Conservation (phyloP, 2,888 invertebrate species). For the Rosalia funebris region DNA sequence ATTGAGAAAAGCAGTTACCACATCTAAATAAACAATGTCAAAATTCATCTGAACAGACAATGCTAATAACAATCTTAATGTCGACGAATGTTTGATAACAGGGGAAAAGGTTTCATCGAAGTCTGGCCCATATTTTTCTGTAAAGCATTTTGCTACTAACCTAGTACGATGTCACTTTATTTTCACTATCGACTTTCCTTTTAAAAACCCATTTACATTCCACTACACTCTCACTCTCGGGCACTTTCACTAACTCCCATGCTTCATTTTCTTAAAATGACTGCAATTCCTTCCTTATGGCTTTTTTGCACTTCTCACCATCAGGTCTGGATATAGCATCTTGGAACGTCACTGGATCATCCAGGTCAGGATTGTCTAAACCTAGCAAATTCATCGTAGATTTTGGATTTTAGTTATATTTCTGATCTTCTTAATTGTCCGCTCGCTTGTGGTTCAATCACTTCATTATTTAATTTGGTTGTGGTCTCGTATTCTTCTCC, state of each 20-base stretch:
- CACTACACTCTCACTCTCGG: constrained; percentile 39
- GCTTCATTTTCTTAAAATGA: constrained; percentile 48
- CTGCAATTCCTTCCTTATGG: constrained; percentile 47
- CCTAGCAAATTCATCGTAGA: neutral
- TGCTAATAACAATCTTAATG: constrained; percentile 42
- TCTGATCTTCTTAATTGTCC: constrained; percentile 1
- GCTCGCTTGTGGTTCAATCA: too few relatives aligned
- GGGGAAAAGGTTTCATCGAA: constrained; percentile 44
- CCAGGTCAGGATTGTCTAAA: neutral
- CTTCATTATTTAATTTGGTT: too few relatives aligned
- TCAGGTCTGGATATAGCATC: constrained; percentile 43
- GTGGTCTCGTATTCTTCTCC: too few relatives aligned
- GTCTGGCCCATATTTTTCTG: constrained; percentile 37
- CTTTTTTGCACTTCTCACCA: constrained; percentile 38
- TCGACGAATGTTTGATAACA: constrained; percentile 36
- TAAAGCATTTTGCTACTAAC: constrained; percentile 43
- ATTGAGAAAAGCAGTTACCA: constrained; percentile 45
- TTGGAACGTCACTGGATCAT: constrained; percentile 32
- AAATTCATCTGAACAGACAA: constrained; percentile 35
- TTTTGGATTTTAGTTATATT: neutral
- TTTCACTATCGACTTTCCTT: constrained; percentile 42
- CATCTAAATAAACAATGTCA: constrained; percentile 38
- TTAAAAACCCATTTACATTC: constrained; percentile 51
- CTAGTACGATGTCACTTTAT: constrained; percentile 39
- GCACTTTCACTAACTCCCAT: constrained; percentile 45